Base-by-base conservation (phyloP, 2,888 invertebrate genomes). In the Therioaphis trifolii region DNA sequence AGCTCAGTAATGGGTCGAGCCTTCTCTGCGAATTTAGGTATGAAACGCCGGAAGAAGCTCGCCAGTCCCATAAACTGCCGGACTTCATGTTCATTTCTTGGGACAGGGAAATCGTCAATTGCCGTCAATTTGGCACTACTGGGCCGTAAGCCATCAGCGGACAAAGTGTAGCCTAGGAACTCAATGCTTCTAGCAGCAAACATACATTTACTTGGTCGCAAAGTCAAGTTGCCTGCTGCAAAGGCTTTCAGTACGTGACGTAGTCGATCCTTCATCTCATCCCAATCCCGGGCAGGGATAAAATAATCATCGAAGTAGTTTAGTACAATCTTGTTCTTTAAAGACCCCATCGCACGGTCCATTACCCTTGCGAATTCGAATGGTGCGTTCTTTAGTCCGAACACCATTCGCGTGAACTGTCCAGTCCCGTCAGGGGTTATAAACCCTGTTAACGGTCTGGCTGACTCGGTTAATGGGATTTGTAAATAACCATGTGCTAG, bases 321-420 rank as follows among this genome's bases (percentile, higher is more conserved):
- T 1, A 66, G 4, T 18, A 66, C 66, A 4, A 66, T n/a, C 12
- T 21, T 40, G 40, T 66, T 66, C 40, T 66, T 66, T n/a, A 66
- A n/a, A 3, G 21, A n/a, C n/a, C 66, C 66, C 4, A 66, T 66
- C n/a, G 66, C 15, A n/a, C 66, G 66, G 24, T 85, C 86, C 74
- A 86, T 85, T 55, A 86, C 85, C 43, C 78, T 85, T 27, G 86
- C 84, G 43, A 85, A 76, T 21, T 80, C 80, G 12, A 72, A 35
- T 1, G 80, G 80, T 0, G 43, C 80, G 27, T 80, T 78, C 21
- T 21, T 72, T 43, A 68, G 46, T 9, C 80, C 61, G 11, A 72
- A 72, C 15, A 72, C 71, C 40, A 80, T 43, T 2, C 61, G 52
- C 0, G 61, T 72, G 7, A 80, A 80, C n/a, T 80, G 80, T 1